Conservation (phyloP, 2,888 invertebrate species). For the Eupithecia insigniata region DNA sequence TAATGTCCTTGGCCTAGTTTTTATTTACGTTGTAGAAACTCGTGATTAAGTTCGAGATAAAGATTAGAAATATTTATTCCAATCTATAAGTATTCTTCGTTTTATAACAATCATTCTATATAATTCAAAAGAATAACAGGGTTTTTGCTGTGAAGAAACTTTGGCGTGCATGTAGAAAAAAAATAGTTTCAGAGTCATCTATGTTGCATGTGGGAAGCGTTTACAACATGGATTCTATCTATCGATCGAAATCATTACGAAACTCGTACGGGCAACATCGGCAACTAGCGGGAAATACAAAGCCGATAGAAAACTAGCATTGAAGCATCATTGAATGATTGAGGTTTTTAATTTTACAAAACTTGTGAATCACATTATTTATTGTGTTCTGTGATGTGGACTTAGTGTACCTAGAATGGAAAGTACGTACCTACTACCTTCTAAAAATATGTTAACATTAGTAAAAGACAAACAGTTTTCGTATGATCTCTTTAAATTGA, state of each 20-base stretch:
- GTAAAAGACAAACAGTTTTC: no score
- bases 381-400: not conserved
- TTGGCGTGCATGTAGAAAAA: not conserved
- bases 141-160: not conserved
- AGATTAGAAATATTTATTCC: not conserved
- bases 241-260: not conserved
- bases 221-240: not conserved
- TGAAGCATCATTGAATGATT: no score
- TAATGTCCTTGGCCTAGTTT: slow-evolving; percentile 67
- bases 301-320: not conserved
- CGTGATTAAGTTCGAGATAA: slow-evolving; percentile 57
- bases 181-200: slow-evolving; percentile 23
- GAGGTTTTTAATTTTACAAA: not conserved
- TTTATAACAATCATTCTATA: not conserved
- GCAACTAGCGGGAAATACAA: not conserved
- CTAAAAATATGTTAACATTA: no score
- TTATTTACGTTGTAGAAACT: slow-evolving; percentile 40
- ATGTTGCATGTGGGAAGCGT: not conserved
- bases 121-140: not conserved
- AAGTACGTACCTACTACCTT: no score
- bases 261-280: not conserved
- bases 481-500: no score
- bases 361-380: not conserved
- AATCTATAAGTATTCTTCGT: not conserved
- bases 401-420: no score